Conservation (phyloP, 2,113 vertebrate species). For the Echinops telfairi region DNA sequence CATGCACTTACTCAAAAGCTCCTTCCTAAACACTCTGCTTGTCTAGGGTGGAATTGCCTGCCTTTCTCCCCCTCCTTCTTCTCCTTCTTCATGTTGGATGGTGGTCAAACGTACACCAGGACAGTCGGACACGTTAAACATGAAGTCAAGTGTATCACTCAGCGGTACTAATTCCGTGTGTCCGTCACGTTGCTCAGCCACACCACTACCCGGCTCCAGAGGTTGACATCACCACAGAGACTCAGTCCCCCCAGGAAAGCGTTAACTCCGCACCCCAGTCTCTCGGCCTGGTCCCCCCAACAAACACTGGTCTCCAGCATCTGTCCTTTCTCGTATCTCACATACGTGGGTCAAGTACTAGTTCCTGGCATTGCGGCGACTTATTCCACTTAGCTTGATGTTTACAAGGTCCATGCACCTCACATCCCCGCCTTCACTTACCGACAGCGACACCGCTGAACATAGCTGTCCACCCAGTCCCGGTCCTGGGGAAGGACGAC, state of each 20-base stretch:
- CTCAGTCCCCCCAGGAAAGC: background rate
- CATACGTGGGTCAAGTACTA: background rate
- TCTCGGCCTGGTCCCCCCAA: background rate
- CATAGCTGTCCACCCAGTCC: background rate
- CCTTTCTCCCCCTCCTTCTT: background rate
- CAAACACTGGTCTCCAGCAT: background rate
- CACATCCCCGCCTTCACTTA: background rate
- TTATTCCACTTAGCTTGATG: background rate
- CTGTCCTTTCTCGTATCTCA: background rate
- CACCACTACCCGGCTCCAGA: background rate
- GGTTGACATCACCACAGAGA: background rate
- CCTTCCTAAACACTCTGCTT: background rate
- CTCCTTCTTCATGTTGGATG: background rate
- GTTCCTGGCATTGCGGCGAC: background rate
- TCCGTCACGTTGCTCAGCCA: background rate
- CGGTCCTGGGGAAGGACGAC: background rate
- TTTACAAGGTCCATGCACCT: background rate
- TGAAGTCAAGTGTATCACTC: background rate
- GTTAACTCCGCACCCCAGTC: background rate
- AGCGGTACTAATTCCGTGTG: too few species aligned
- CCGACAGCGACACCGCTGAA: background rate
- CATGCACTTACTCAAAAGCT: conserved; percentile 5
- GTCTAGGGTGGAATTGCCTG: background rate
- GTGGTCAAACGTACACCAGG: background rate
- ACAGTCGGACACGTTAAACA: too few species aligned